Evolutionary conservation across 2,113 vertebrate genomes (phyloP), one percentile per base, ranked within the genome.

Genomic region (Lipophrys pholis): DNA sequence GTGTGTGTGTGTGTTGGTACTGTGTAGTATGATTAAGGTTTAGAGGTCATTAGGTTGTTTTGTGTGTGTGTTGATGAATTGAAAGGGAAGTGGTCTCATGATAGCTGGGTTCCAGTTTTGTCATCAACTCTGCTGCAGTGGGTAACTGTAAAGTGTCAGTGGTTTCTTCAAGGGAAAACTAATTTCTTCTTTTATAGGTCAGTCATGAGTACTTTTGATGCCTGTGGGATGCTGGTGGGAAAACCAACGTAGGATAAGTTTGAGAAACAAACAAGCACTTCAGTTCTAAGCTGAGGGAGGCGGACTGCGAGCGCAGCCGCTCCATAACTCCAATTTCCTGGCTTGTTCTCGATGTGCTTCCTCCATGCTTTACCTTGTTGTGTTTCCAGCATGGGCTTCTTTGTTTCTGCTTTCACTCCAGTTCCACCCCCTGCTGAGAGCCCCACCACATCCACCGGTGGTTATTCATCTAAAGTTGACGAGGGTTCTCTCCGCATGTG

Each of bases 381-480:
- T 15, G 60, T 67, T 61, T 53, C 55, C 42, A 59, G 12, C 21
- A 10, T 54, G 15, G 0, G 15, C 48, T 9, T 67, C 61, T 77
- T 57, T 62, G 40, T 64, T 45, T 69, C 38, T 68, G 36, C 36
- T 63, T 64, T 30, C 56, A 41, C 15, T 9, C 36, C 35, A 43
- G 38, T 54, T 63, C 40, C 30, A 49, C 21, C 71, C 40, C 52
- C 57, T 3, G 7, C 56, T 71, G 72, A 0, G 46, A 72, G 56
- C 69, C 55, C 9, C 35, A n/a, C 7, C 11, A 11, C 69, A 67
- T 73, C 36, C 70, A 80, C 48, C 14, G 8, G 17, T 61, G 61
- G 48, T 64, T 77, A 85, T 80, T 87, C 74, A 88, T 82, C 78
- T 77, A 57, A 83, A 85, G 78, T 85, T 81, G 72, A 85, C 79